Percentiles rank a stretch among this genome's conserved stretches.
Evolutionary conservation across 1,140 invertebrate species (phyloP).

Genomic region (Homarus americanus): DNA sequence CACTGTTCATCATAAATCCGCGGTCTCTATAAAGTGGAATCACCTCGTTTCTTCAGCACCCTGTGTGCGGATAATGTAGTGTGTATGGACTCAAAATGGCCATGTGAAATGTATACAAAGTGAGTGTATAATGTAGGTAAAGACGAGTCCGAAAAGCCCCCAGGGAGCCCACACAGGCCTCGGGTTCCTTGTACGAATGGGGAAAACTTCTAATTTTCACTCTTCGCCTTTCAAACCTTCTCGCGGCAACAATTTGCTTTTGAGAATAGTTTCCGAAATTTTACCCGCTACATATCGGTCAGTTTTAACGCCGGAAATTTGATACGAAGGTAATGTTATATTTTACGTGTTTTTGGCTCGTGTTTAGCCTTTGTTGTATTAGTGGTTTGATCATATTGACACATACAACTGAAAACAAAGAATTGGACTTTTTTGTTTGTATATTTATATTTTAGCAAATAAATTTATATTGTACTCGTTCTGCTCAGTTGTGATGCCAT

Average conservation of each 20-base stretch:
- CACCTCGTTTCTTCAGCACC: constrained; percentile 69
- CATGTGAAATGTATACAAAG: constrained; percentile 46
- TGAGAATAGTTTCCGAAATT: constrained; percentile 68
- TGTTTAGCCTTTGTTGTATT: constrained; percentile 28
- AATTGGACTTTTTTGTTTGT: not conserved
- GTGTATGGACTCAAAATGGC: constrained; percentile 64
- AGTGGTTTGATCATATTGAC: constrained; percentile 7
- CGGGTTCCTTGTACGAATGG: constrained; percentile 48
- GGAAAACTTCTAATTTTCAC: constrained; percentile 72
- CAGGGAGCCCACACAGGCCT: not conserved
- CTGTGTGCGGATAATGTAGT: constrained; percentile 60
- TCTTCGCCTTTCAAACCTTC: constrained; percentile 69
- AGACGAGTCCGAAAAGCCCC: not conserved
- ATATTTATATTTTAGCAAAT: not conserved
- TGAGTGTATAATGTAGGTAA: not conserved
- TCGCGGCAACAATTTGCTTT: constrained; percentile 69
- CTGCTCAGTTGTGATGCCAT: no score
- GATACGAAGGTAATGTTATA: constrained; percentile 40
- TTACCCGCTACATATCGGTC: constrained; percentile 58
- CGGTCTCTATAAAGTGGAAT: constrained; percentile 73
- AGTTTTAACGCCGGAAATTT: constrained; percentile 47
- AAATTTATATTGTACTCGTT: no score
- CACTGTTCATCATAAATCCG: constrained; percentile 75
- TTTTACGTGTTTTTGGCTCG: constrained; percentile 21
- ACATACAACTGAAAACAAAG: not conserved